These are phyloP conservation scores for Nasonia longicornis DNA, from an alignment of 1,140 invertebrate genomes.

Conservation along the genomic window DNA sequence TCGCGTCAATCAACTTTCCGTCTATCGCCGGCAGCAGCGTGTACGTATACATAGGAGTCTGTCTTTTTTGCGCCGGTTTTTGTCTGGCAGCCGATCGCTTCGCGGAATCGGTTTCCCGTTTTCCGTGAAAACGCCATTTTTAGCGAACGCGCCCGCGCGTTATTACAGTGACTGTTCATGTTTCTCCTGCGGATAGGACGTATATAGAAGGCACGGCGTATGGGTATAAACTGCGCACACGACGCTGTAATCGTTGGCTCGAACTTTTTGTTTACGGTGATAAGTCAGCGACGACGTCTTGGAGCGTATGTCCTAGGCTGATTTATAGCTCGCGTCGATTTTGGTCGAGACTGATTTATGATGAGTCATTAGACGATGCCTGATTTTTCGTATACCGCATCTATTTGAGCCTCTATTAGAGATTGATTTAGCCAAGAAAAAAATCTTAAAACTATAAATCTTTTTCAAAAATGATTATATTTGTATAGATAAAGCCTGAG, in stretches of 20 bases:
- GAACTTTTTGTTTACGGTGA: background rate
- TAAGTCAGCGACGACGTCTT: background rate
- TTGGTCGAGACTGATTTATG: background rate
- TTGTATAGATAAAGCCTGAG: too few relatives aligned
- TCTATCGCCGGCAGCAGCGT: background rate
- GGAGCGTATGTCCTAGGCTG: background rate
- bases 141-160: background rate
- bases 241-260: background rate
- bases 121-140: background rate
- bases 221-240: too few relatives aligned
- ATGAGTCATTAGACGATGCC: background rate
- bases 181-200: background rate
- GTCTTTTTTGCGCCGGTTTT: background rate
- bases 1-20: background rate
- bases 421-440: background rate
- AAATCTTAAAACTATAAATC: background rate
- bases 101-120: background rate
- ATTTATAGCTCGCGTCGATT: background rate
- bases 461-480: too few relatives aligned
- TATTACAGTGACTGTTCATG: background rate
- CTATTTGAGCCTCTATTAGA: background rate
- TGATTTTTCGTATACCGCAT: background rate
- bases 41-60: background rate
- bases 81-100: background rate
- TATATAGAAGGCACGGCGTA: background rate